Evolutionary conservation across 2,888 invertebrate species (phyloP).

Genomic region (Nymphalis polychloros): DNA sequence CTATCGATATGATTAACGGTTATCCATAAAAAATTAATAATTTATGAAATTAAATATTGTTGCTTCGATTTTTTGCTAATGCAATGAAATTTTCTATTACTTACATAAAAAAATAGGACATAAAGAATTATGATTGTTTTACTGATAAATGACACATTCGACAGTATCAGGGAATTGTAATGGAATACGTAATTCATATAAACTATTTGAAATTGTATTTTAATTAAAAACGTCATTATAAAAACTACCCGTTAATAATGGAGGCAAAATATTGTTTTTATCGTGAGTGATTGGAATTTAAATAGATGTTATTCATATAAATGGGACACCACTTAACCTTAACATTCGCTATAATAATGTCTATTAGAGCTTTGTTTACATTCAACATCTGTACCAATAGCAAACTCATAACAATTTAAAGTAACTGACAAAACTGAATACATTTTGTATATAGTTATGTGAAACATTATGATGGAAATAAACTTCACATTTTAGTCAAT

Average conservation of each 20-base stretch:
- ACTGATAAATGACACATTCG: not conserved
- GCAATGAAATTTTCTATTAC: not conserved
- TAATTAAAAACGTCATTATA: not conserved
- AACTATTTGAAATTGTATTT: too few species aligned
- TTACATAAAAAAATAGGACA: not conserved
- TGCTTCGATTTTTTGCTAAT: not conserved
- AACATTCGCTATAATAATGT: slow-evolving; percentile 51
- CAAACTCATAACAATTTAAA: slow-evolving; percentile 2
- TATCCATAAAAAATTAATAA: too few species aligned
- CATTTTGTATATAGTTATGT: too few species aligned
- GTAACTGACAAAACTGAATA: not conserved
- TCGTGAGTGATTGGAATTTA: slow-evolving; percentile 35
- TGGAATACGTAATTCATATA: too few species aligned
- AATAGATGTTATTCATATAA: slow-evolving; percentile 54
- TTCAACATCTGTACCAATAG: slow-evolving; percentile 15
- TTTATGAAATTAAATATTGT: too few species aligned
- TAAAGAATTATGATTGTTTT: not conserved
- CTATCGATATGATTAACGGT: not conserved
- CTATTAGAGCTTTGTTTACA: slow-evolving; percentile 51
- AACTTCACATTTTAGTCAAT: too few species aligned
- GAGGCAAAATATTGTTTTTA: slow-evolving; percentile 20
- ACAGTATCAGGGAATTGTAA: too few species aligned
- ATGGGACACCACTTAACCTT: slow-evolving; percentile 53
- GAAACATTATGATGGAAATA: too few species aligned
- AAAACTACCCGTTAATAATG: slow-evolving; percentile 10